Percentiles rank a stretch among this genome's conserved stretches.
phyloP scores from a whole-genome alignment of 2,797 vertebrate genomes.

The Gobio occitaniae region DNA sequence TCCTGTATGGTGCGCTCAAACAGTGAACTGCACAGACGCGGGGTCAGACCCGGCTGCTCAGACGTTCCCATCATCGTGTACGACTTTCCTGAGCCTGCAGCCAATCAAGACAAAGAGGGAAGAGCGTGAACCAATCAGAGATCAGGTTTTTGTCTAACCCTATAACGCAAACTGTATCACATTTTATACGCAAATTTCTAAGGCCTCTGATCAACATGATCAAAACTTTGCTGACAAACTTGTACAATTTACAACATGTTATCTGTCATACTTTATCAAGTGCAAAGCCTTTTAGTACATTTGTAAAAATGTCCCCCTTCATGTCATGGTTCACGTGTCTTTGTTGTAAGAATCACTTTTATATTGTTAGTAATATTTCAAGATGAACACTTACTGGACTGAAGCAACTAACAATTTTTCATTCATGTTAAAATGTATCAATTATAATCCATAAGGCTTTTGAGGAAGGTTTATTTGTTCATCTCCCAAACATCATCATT shows the following conservation, averaged over 20 bases:
- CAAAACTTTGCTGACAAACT: neutral
- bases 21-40: slow-evolving; percentile 86
- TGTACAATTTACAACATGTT: neutral
- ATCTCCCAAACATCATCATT: neutral
- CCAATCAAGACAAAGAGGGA: neutral
- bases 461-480: neutral
- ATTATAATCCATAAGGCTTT: neutral
- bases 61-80: slow-evolving; percentile 91
- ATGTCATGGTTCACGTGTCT: neutral
- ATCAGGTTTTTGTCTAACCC: neutral
- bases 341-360: neutral
- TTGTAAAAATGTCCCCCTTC: neutral
- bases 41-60: slow-evolving; percentile 87
- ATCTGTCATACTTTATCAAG: neutral
- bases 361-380: neutral
- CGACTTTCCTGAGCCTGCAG: slow-evolving; percentile 88
- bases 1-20: slow-evolving; percentile 83
- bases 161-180: neutral
- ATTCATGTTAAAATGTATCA: neutral
- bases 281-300: neutral
- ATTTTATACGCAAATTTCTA: neutral
- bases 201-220: neutral
- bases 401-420: neutral
- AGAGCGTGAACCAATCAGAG: slow-evolving; percentile 1
- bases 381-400: neutral